These are phyloP conservation scores for Phrynosoma blainvillii DNA, from an alignment of 2,113 vertebrate genomes.

Conservation along the genomic window DNA sequence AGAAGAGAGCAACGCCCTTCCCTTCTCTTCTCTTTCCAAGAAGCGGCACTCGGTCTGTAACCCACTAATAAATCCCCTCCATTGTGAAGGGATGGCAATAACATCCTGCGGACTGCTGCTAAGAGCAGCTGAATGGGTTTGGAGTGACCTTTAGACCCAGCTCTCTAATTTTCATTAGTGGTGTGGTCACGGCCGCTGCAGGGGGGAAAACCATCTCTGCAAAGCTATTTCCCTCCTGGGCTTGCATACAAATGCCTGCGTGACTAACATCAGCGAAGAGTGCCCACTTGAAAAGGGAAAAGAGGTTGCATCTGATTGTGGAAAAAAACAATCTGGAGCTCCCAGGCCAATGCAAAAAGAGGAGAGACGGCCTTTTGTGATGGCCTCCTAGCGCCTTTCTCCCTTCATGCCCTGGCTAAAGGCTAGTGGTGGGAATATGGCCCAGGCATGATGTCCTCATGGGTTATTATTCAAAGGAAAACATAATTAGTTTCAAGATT, in stretches of 20 bases:
- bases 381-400: neutral
- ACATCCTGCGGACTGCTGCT: neutral
- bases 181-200: neutral
- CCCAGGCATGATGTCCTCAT: fast-evolving
- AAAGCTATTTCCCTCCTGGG: conserved; percentile 7
- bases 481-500: neutral
- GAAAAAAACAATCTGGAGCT: neutral
- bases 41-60: neutral
- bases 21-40: neutral
- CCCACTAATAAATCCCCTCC: neutral
- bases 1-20: neutral
- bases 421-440: neutral
- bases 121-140: conserved; percentile 33
- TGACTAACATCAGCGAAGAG: neutral
- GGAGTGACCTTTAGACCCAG: conserved; percentile 22
- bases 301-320: neutral
- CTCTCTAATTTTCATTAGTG: conserved; percentile 29
- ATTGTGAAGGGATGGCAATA: conserved; percentile 23
- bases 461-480: fast-evolving
- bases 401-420: fast-evolving
- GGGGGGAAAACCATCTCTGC: conserved; percentile 7
- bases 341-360: conserved; percentile 23
- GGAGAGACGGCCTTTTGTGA: neutral
- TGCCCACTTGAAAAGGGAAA: conserved; percentile 28
- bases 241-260: fast-evolving